Conservation (phyloP, 1,140 invertebrate species). For the Brachionus sp. region DNA sequence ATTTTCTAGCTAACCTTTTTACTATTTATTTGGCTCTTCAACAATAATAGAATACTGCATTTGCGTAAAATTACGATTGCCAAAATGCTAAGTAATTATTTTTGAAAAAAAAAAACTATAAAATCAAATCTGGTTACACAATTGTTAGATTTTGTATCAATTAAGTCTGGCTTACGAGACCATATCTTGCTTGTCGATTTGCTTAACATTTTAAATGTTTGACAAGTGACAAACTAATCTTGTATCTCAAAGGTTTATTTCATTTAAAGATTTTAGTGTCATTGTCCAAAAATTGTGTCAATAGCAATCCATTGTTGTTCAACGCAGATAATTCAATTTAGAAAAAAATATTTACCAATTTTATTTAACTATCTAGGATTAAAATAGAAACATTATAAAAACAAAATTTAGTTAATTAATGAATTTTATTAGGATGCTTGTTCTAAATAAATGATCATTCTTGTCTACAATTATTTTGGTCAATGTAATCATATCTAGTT, state of each 20-base stretch:
- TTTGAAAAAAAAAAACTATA: neutral
- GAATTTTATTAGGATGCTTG: too few species aligned
- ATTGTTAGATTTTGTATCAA: neutral
- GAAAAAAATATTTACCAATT: neutral
- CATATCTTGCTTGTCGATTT: neutral
- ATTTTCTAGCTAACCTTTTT: neutral
- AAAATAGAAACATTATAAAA: neutral
- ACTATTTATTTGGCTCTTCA: neutral
- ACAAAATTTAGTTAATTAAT: neutral
- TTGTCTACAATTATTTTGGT: too few species aligned
- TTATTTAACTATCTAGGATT: neutral
- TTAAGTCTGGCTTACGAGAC: neutral
- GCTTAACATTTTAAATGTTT: neutral
- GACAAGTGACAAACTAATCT: neutral
- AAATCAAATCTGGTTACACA: neutral
- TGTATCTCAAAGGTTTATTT: neutral
- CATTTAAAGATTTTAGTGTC: neutral
- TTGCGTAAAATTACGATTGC: neutral
- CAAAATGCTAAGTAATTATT: neutral
- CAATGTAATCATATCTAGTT: too few species aligned
- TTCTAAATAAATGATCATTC: too few species aligned
- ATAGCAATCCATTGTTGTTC: neutral
- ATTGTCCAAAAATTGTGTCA: neutral
- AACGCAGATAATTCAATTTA: neutral
- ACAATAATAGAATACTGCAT: neutral